Conservation (phyloP, 2,113 vertebrate genomes). For the Sinocyclocheilus rhinocerous region DNA sequence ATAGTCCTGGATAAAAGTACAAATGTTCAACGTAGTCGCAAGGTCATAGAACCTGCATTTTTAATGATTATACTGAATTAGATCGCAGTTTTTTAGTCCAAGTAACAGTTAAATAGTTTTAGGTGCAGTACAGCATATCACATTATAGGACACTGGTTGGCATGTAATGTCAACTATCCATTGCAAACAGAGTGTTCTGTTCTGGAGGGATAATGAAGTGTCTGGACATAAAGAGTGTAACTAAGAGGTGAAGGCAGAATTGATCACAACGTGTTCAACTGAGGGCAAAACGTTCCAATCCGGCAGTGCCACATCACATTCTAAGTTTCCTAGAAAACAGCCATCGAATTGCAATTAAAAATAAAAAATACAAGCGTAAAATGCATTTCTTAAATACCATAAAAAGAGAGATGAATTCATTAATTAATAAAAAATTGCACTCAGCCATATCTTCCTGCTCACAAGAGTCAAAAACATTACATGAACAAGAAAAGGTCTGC, state of each 20-base stretch:
- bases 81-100: background rate
- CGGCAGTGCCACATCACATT: background rate
- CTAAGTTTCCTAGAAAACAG: background rate
- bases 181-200: slow-evolving; percentile 7
- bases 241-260: background rate
- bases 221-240: slow-evolving; percentile 1
- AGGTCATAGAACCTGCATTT: background rate
- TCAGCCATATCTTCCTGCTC: background rate
- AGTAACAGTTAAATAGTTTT: background rate
- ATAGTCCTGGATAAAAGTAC: background rate
- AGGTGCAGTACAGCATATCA: background rate
- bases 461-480: background rate
- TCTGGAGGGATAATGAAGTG: slow-evolving; percentile 12
- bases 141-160: background rate
- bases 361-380: background rate
- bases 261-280: slow-evolving; percentile 32
- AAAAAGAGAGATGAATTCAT: background rate
- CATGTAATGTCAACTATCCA: background rate
- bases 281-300: slow-evolving; percentile 21
- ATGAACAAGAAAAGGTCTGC: background rate
- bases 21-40: background rate
- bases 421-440: background rate
- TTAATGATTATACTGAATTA: background rate
- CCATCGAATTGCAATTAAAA: background rate
- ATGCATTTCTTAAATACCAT: background rate